Evolutionary conservation across 2,797 vertebrate species (phyloP).

Genomic region (Urosaurus nigricauda): DNA sequence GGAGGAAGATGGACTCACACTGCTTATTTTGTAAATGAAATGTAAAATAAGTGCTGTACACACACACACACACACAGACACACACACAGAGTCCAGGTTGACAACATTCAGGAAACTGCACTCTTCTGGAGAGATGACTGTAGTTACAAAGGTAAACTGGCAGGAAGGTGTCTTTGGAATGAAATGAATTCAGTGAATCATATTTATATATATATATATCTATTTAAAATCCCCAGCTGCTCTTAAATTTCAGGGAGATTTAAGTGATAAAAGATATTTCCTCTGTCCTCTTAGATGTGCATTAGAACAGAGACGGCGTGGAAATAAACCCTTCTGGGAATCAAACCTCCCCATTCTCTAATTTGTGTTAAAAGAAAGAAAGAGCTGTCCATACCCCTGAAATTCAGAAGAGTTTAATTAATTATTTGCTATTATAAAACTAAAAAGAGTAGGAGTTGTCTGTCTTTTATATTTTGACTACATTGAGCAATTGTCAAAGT

Average conservation of each 20-base stretch:
- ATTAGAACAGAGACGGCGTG: slow-evolving; percentile 79
- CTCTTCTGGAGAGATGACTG: slow-evolving; percentile 77
- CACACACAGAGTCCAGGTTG: slow-evolving; percentile 66
- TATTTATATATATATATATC: slow-evolving; percentile 64
- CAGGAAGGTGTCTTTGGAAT: slow-evolving; percentile 86
- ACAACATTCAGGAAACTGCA: slow-evolving; percentile 78
- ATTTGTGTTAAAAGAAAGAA: slow-evolving; percentile 75
- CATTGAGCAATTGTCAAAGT: slow-evolving; percentile 48
- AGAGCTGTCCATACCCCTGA: slow-evolving; percentile 69
- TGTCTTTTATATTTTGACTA: slow-evolving; percentile 65
- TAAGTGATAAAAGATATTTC: slow-evolving; percentile 85
- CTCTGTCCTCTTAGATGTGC: slow-evolving; percentile 80
- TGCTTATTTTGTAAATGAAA: slow-evolving; percentile 73
- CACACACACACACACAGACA: not conserved
- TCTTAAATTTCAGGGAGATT: slow-evolving; percentile 88
- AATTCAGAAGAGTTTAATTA: slow-evolving; percentile 68
- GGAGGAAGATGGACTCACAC: slow-evolving; percentile 46
- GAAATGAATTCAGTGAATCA: slow-evolving; percentile 86
- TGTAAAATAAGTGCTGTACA: slow-evolving; percentile 62
- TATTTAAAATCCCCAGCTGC: slow-evolving; percentile 85
- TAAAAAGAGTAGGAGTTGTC: slow-evolving; percentile 71
- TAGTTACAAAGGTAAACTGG: slow-evolving; percentile 81
- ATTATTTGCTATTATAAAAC: slow-evolving; percentile 75
- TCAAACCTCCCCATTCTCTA: slow-evolving; percentile 80
- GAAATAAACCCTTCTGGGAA: slow-evolving; percentile 77